Base-by-base conservation (phyloP, 2,888 invertebrate genomes). In the Drosophila nr. perissopoda region DNA sequence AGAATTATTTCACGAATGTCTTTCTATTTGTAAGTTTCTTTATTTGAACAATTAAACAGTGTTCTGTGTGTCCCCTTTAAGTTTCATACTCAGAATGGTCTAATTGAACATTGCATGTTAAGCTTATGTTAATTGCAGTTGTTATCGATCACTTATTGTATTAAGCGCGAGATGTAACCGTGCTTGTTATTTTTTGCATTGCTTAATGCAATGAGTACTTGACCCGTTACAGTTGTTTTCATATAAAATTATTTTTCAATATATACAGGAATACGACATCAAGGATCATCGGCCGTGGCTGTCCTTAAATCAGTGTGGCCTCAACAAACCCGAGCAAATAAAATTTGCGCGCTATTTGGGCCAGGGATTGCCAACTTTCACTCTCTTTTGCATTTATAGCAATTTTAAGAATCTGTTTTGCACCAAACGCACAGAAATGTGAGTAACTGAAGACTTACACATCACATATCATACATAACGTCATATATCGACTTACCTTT, bases 341-440 rank as follows among this genome's bases (percentile, higher is more conserved):
- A 93, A 93, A 88, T 93, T 93, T 85, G 93, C 93, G 54, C 91
- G 93, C 76, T 93, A 92, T 90, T 89, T 93, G 83, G 93, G 93
- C 63, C 93, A 92, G 83, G 93, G 93, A 59, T 84, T 93, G 80
- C 93, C 93, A 74, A 92, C 92, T 76, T 93, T 93, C 81, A 93
- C 93, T 70, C 89, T 93, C 70, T 93, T 93, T 81, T 93, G 93
- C 93, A 93, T 93, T 93, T 93, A 93, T 88, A 93, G 93, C 91
- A 93, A 93, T 85, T 93, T 93, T 88, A 93, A 93, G 84, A 93
- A 93, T 91, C 88, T 93, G 56, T 93, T 93, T 80, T 93, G 93
- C 91, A 92, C 93, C 79, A 93, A 93, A 91, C 92, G 93, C 83
- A 93, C 93, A 68, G 93, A 93, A 91, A 93, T 92, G 93, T 93